Evolutionary conservation across 2,113 vertebrate genomes (phyloP), one percentile per base, ranked within the genome.

Genomic region (Sitta europaea): DNA sequence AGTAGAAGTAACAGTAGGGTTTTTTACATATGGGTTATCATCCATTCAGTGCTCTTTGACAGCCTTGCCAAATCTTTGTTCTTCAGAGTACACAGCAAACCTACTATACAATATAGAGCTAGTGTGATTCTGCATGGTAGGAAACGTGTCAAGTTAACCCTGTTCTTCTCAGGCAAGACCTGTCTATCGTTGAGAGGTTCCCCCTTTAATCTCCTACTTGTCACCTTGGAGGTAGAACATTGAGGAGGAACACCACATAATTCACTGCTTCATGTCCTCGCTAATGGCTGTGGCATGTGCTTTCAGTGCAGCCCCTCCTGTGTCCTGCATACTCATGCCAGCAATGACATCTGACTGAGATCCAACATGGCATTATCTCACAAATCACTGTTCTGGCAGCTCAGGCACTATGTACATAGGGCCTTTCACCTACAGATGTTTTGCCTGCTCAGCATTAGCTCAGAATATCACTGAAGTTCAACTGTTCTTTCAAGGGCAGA

Each of bases 11-110:
- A 74, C 48, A 67, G 29, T 33, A 42, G 24, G 25, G 12, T 61
- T 73, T 47, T 96, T 94, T 90, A 77, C 61, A 50, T 86, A 47
- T 0, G 0, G 7, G 14, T 3, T 50, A n/a, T 83, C 77, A 83
- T 86, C 84, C 63, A 27, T 68, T 83, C 42, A 63, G 11, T 78
- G n/a, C 77, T 75, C 54, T 91, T 62, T 80, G 74, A 53, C 48
- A 66, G 20, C 65, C 55, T 68, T 71, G 28, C 29, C 80, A 65
- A 50, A 54, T 76, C 47, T 77, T 76, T 43, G 54, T 79, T 83
- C 77, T 70, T 80, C 48, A 55, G 79, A 74, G 40, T 58, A 76
- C 50, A 33, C 28, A 73, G 40, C 23, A 94, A 90, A 79, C 25
- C 23, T 58, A 4, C 59, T n/a, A 5, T 19, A 48, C 24, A 20